Conservation (phyloP, 2,888 invertebrate genomes). For the Panzeria rudis region DNA sequence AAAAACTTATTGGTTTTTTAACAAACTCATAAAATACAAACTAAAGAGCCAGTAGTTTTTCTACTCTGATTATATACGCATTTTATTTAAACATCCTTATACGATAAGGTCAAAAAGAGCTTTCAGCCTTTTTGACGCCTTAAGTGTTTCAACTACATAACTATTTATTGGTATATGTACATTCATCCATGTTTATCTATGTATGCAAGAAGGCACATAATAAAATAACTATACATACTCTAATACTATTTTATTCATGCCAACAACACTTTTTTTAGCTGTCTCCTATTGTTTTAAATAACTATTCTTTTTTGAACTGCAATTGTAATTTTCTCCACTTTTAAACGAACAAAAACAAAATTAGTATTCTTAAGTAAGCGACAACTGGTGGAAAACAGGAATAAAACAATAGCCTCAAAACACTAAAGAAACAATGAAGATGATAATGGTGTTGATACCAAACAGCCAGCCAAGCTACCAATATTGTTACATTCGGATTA, state of each 20-base stretch:
- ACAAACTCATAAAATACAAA: background rate
- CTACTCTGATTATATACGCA: conserved; percentile 6
- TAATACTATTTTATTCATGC: conserved; percentile 45
- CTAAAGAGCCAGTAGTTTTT: background rate
- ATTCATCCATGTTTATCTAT: background rate
- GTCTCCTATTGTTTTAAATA: conserved; percentile 60
- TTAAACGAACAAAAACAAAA: conserved; percentile 56
- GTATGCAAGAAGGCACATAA: conserved; percentile 1
- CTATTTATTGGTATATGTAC: conserved; percentile 6
- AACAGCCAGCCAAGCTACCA: conserved; percentile 54
- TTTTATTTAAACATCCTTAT: conserved; percentile 9
- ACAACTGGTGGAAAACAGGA: conserved; percentile 54
- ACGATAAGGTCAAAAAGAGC: conserved; percentile 57
- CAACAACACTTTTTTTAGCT: conserved; percentile 39
- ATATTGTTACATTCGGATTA: conserved; percentile 69
- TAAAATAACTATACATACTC: conserved; percentile 13
- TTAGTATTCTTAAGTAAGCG: conserved; percentile 64
- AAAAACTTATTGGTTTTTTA: background rate
- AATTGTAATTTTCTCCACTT: conserved; percentile 49
- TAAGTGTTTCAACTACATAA: conserved; percentile 32
- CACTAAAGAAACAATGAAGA: conserved; percentile 55
- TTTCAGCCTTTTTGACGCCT: conserved; percentile 69
- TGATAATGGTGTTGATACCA: conserved; percentile 54
- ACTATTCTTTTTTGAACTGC: conserved; percentile 16
- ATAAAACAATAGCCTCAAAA: conserved; percentile 61